A percentile compares a stretch with the other conserved stretches of the same genome.
Evolutionary conservation across 1,140 invertebrate species (phyloP).

Genomic region (Hetaerina americana): DNA sequence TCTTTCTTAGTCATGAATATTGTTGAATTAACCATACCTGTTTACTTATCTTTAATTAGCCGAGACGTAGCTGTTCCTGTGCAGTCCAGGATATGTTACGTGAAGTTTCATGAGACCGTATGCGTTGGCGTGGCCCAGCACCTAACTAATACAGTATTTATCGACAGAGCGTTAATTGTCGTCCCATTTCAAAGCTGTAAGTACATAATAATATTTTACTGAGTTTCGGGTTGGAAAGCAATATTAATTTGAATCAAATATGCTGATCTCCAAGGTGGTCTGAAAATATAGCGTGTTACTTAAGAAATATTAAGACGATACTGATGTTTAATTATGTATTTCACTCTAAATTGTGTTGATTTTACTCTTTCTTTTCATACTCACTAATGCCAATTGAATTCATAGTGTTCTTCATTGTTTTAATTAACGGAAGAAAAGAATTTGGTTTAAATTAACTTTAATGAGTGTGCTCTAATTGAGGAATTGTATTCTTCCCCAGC

Average conservation of each 20-base stretch:
- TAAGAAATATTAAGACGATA: too few relatives aligned
- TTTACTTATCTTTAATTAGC: slow-evolving; percentile 9
- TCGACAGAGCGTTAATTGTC: slow-evolving; percentile 92
- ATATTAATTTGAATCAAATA: too few relatives aligned
- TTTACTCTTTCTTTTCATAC: too few relatives aligned
- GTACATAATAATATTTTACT: slow-evolving; percentile 12
- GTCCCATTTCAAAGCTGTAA: slow-evolving; percentile 65
- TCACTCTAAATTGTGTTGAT: too few relatives aligned
- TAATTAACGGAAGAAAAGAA: too few relatives aligned
- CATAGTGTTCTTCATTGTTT: too few relatives aligned
- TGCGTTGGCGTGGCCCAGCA: slow-evolving; percentile 89
- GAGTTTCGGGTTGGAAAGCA: background rate
- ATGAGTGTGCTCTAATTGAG: too few relatives aligned
- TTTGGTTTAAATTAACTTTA: too few relatives aligned
- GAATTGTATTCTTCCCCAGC: background rate
- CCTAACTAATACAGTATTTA: slow-evolving; percentile 97
- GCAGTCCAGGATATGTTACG: slow-evolving; percentile 86
- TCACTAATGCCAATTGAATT: too few relatives aligned
- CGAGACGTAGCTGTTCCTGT: slow-evolving; percentile 78
- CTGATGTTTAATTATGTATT: too few relatives aligned
- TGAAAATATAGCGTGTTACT: too few relatives aligned
- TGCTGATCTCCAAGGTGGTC: too few relatives aligned
- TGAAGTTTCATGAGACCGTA: slow-evolving; percentile 81
- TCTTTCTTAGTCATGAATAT: background rate
- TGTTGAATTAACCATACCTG: background rate